Base-by-base conservation (phyloP, 1,140 invertebrate species). In the Leptestheria dahalacensis region DNA sequence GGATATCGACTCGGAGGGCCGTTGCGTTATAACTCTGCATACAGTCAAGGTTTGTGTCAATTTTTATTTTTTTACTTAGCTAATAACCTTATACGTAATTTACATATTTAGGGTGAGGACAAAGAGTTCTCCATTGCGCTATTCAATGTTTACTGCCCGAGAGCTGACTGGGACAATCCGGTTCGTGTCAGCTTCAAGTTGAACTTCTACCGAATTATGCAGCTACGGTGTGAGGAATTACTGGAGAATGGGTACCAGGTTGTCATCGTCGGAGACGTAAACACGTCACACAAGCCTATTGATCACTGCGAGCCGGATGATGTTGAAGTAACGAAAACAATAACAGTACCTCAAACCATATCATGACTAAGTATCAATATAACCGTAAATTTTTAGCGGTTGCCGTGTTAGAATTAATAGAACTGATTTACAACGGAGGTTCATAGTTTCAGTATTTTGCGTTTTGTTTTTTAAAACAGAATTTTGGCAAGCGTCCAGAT, bases 121-220 rank as follows among this genome's bases (percentile, higher is more conserved):
- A 68, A 69, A 26, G 57, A 63, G 50, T 57, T 65, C 3, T 58
- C 58, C 50, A 57, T 79, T 51, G 68, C 68, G 9, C 62, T 79
- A 4, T 74, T 79, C 59, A 80, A 80, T 65, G 72, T 80, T 10
- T 80, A 80, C 64, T 78, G 77, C 64, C 78, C 78, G 3, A 61
- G 75, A 54, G 72, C 71, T 25, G 74, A 75, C 58, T 66, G 70
- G 28, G 75, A 76, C 2, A 70, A 70, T 48, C 68, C 70, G 20
- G 77, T 78, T 53, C 64, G 75, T 48, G 63, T 69, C 28, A 33
- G 56, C 2, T 79, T 71, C 63, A 79, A 80, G 65, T 62, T 76
- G n/a, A 63, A 67, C 12, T 80, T 80, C 66, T 76, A 75, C 64
- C 62, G 72, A 18, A 57, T 76, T 3, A 64, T 80, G 28, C 69